Conservation (phyloP, 1,140 invertebrate genomes). For the Drosophila sp. region DNA sequence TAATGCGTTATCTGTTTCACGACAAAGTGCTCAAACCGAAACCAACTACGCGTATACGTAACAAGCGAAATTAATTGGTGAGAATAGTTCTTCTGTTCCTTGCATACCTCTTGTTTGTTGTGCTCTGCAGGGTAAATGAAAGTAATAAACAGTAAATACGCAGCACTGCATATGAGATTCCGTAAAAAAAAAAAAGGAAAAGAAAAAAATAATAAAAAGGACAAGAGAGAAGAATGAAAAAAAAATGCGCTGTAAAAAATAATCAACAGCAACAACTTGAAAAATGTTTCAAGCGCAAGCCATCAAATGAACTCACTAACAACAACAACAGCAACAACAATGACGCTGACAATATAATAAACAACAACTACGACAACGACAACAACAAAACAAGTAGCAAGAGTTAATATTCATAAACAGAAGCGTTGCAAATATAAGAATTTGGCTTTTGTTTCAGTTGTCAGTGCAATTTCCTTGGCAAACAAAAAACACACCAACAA, state of each 20-base stretch:
- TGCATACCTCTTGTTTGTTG: neutral
- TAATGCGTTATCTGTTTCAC: no score
- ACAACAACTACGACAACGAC: neutral
- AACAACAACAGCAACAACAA: constrained; percentile 3
- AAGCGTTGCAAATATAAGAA: neutral
- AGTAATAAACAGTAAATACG: neutral
- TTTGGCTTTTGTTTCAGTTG: neutral
- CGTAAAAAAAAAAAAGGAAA: no score
- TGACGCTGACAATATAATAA: neutral
- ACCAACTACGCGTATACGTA: no score
- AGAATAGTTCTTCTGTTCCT: neutral
- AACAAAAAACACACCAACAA: neutral
- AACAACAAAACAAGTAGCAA: constrained; percentile 4
- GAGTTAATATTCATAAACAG: constrained; percentile 13
- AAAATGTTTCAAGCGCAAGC: constrained; percentile 25
- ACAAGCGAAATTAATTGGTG: neutral
- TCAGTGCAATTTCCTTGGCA: constrained; percentile 3
- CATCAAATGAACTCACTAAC: constrained; percentile 17
- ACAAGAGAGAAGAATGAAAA: neutral
- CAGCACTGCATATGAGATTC: constrained; percentile 4
- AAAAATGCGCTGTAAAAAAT: constrained; percentile 19
- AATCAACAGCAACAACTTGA: constrained; percentile 28
- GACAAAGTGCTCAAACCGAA: no score
- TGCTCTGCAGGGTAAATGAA: constrained; percentile 3
- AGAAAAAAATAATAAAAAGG: no score